phyloP scores from a whole-genome alignment of 2,888 invertebrate species.

The Micoletzkya japonica region DNA sequence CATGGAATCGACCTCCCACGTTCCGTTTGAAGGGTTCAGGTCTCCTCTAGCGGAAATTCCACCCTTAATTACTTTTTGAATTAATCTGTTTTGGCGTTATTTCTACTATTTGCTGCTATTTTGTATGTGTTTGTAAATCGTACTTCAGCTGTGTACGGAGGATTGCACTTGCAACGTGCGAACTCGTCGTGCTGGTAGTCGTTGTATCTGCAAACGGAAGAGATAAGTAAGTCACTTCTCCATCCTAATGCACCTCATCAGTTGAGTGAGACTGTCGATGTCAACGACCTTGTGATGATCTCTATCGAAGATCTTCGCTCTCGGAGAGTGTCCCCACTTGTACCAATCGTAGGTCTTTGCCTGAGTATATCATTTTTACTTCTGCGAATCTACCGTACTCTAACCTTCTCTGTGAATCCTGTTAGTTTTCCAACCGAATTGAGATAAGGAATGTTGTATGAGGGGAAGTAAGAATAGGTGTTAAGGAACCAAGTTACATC shows the following conservation, averaged over 20 bases:
- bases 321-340: conserved; percentile 70
- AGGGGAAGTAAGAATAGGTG: conserved; percentile 75
- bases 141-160: conserved; percentile 73
- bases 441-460: conserved; percentile 75
- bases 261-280: conserved; percentile 71
- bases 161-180: conserved; percentile 70
- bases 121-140: not conserved
- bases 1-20: conserved; percentile 74
- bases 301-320: conserved; percentile 63
- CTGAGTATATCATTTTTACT: not conserved
- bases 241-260: conserved; percentile 66
- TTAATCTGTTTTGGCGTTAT: not conserved
- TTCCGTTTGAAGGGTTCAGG: conserved; percentile 74
- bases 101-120: not conserved
- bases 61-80: conserved; percentile 68
- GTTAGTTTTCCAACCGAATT: conserved; percentile 72
- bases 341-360: conserved; percentile 67
- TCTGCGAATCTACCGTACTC: not conserved
- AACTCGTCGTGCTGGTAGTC: conserved; percentile 75
- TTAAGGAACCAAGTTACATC: conserved; percentile 62
- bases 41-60: conserved; percentile 76
- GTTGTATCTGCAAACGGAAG: conserved; percentile 71
- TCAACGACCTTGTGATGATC: conserved; percentile 71
- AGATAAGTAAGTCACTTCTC: not conserved
- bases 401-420: conserved; percentile 70